Evolutionary conservation across 2,888 invertebrate species (phyloP), one percentile per base, ranked within the genome.

Genomic region (Andrena dorsata): DNA sequence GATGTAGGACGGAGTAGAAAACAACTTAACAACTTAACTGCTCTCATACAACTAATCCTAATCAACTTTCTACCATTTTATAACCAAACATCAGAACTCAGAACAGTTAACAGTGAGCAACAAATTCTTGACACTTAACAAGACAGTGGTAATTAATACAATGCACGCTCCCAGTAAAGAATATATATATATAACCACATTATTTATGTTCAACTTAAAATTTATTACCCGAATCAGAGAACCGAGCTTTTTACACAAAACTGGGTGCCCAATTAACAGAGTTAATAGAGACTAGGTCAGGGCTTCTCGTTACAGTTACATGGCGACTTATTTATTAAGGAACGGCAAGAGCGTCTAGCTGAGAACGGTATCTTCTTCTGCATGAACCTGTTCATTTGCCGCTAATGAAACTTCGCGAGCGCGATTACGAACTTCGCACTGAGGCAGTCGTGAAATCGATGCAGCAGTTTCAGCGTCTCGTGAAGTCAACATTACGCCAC

Each of bases 401-500:
- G 28, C 7, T 47, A 35, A 58, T 23, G 32, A 58, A 72, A 35
- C n/a, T 16, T 26, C 23, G 51, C n/a, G 10, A 4, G 53, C 16
- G 49, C 23, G 26, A 13, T 8, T 49, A 32, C n/a, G 66, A 30
- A 70, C 61, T 49, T 65, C 20, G 16, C 64, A 56, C 23, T 2
- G n/a, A 60, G 60, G 63, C 53, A 64, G 8, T n/a, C 63, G 64
- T 68, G 61, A 63, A 77, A 83, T 76, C 70, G 74, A 82, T 75
- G 74, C 70, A 79, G 63, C 35, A 35, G 68, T 80, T 80, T 3
- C 78, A 78, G 66, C 76, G 80, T 70, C 35, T 76, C 30, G 81
- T 77, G 68, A 28, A 71, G 69, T 30, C 58, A 30, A 53, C 60
- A 70, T 88, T 90, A 83, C 85, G 82, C 77, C 85, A 86, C 71